Evolutionary conservation across 2,113 vertebrate species (phyloP).

Genomic region (Patagioenas fasciata): DNA sequence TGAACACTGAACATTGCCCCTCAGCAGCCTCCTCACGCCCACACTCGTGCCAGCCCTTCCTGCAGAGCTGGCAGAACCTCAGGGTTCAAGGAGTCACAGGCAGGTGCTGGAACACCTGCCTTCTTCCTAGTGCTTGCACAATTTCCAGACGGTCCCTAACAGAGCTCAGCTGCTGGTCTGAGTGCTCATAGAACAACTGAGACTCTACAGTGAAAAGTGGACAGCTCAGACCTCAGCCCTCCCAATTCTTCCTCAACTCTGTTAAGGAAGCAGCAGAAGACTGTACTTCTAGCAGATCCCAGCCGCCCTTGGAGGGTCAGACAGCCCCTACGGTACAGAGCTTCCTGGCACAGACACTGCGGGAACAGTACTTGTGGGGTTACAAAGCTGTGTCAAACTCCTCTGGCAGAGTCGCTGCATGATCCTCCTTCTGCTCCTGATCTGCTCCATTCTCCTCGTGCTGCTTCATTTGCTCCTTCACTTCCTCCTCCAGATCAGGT

Average conservation of each 20-base stretch:
- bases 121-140: background rate
- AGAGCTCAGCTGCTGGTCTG: conserved; percentile 30
- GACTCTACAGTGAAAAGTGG: background rate
- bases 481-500: conserved; percentile 91
- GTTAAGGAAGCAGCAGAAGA: conserved; percentile 30
- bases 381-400: conserved; percentile 95
- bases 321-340: background rate
- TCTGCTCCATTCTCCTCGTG: conserved; percentile 70
- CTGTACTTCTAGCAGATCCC: conserved; percentile 37
- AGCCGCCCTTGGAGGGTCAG: background rate
- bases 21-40: conserved; percentile 44
- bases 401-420: conserved; percentile 67
- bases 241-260: background rate
- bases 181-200: background rate
- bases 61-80: conserved; percentile 66
- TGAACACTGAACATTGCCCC: background rate
- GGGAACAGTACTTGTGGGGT: background rate
- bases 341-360: background rate
- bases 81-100: conserved; percentile 61
- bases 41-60: conserved; percentile 22
- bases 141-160: conserved; percentile 37
- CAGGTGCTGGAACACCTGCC: conserved; percentile 42
- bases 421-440: conserved; percentile 60
- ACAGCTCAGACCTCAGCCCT: conserved; percentile 21
- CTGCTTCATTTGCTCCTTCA: conserved; percentile 88